phyloP scores from a whole-genome alignment of 2,888 invertebrate species.

The Carterocephalus palaemon region DNA sequence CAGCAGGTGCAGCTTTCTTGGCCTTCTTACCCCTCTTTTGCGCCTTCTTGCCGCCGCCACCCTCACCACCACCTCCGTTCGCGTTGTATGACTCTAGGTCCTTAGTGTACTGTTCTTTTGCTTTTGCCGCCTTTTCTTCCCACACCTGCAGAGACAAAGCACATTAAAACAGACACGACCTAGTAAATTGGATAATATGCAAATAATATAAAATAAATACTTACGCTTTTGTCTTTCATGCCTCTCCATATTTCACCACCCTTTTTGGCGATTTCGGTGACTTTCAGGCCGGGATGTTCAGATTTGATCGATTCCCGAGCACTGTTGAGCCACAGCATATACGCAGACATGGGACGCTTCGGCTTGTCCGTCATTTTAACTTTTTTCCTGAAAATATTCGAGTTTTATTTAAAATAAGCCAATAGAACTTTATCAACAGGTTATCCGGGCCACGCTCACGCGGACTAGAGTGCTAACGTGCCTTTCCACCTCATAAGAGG shows the following conservation, averaged over 20 bases:
- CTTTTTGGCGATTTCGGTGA: conserved; percentile 96
- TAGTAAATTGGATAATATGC: conserved; percentile 10
- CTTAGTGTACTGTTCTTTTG: conserved; percentile 92
- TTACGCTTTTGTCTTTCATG: conserved; percentile 90
- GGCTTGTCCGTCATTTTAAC: conserved; percentile 92
- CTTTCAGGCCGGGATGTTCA: conserved; percentile 92
- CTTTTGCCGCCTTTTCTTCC: conserved; percentile 92
- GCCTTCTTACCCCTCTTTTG: conserved; percentile 79
- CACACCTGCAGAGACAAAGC: conserved; percentile 82
- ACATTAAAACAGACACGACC: conserved; percentile 11
- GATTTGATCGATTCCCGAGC: conserved; percentile 92
- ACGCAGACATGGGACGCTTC: conserved; percentile 95
- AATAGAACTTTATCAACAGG: conserved; percentile 50
- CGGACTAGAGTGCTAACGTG: conserved; percentile 40
- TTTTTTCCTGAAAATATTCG: conserved; percentile 67
- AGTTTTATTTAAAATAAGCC: conserved; percentile 34
- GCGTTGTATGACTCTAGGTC: conserved; percentile 94
- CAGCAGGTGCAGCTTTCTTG: conserved; percentile 68
- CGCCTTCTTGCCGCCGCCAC: conserved; percentile 71
- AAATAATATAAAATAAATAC: conserved; percentile 42
- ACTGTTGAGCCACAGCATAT: conserved; percentile 97
- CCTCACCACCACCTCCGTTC: conserved; percentile 82
- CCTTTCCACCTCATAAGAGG: conserved; percentile 47
- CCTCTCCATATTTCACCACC: conserved; percentile 97
- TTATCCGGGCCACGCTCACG: conserved; percentile 45